Evolutionary conservation across 92 coral and sea anemone genomes (phyloP).

Genomic region (Pocillopora meandrina): DNA sequence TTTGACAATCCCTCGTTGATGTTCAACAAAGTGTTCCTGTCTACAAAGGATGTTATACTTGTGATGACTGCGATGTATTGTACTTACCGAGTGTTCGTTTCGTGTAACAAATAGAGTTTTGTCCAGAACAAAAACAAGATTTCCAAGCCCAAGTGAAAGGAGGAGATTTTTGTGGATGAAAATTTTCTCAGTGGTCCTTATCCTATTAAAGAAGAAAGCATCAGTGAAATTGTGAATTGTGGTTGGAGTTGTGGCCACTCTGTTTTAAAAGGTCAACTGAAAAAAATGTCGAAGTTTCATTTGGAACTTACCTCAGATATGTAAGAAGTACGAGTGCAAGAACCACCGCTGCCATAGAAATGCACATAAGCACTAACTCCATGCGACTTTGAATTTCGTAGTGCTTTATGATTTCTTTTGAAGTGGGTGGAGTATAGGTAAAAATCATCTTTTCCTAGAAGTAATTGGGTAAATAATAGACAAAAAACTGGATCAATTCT

Average conservation of each 20-base stretch:
- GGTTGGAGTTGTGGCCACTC: no score
- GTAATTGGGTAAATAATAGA: no score
- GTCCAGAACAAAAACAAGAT: constrained; percentile 21
- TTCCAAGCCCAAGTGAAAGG: constrained; percentile 23
- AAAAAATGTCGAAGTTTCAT: not conserved
- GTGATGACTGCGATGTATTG: not conserved
- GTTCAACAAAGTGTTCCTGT: no score
- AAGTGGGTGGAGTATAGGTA: not conserved
- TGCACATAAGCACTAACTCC: not conserved
- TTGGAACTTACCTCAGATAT: not conserved
- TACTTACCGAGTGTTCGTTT: not conserved
- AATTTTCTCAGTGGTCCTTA: not conserved
- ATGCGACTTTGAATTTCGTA: not conserved
- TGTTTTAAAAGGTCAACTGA: not conserved
- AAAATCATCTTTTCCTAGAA: not conserved
- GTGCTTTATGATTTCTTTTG: not conserved
- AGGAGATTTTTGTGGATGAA: constrained; percentile 38
- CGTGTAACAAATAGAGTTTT: constrained; percentile 4
- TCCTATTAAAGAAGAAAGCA: not conserved
- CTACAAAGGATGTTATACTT: no score
- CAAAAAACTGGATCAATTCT: no score
- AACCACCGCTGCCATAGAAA: constrained; percentile 1
- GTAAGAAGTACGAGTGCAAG: constrained; percentile 12
- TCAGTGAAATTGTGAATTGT: no score
- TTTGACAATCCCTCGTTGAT: no score